phyloP scores from a whole-genome alignment of 2,888 invertebrate species.

The Napeogenes sylphis region DNA sequence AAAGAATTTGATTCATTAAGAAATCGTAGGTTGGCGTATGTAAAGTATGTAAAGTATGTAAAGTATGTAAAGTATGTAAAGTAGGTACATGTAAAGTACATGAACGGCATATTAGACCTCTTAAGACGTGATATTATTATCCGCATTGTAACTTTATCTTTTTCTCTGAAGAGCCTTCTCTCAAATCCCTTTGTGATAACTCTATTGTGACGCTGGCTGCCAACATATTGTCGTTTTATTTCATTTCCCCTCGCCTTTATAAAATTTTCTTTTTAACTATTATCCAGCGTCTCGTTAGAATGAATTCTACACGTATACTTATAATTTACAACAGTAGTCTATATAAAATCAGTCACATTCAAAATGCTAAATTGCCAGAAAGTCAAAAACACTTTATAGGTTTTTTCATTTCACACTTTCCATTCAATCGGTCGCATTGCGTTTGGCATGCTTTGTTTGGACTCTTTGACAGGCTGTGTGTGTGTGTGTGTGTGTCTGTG shows the following conservation, averaged over 20 bases:
- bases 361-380: no score
- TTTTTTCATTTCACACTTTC: slow-evolving; percentile 58
- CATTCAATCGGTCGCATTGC: slow-evolving; percentile 56
- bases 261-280: slow-evolving; percentile 53
- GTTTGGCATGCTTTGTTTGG: slow-evolving; percentile 72
- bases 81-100: slow-evolving; percentile 23
- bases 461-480: slow-evolving; percentile 51
- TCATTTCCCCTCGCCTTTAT: slow-evolving; percentile 58
- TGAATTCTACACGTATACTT: not conserved
- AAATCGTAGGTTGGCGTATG: slow-evolving; percentile 15
- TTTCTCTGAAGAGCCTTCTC: slow-evolving; percentile 53
- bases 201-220: slow-evolving; percentile 59
- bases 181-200: slow-evolving; percentile 61
- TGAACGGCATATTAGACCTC: slow-evolving; percentile 30
- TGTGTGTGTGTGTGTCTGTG: slow-evolving; percentile 35
- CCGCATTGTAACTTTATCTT: slow-evolving; percentile 62
- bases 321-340: not conserved
- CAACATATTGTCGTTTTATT: slow-evolving; percentile 69
- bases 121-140: slow-evolving; percentile 33
- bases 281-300: slow-evolving; percentile 4
- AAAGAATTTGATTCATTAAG: slow-evolving; percentile 28
- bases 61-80: no score
- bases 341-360: not conserved
- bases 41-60: no score
- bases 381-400: slow-evolving; percentile 42